Evolutionary conservation across 2,888 invertebrate species (phyloP).

Genomic region (Chymomyza procnemis): DNA sequence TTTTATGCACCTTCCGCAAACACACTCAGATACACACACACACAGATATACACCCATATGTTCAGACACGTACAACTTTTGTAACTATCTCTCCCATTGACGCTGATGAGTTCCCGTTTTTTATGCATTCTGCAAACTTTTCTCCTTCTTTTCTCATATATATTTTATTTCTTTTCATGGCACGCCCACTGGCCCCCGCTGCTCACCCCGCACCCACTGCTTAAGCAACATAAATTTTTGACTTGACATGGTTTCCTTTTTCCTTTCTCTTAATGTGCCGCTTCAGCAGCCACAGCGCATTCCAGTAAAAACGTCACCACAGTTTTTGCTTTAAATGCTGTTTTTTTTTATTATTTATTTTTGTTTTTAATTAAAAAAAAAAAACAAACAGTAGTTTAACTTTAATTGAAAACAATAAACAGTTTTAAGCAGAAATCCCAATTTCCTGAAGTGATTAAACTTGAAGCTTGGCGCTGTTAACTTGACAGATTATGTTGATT

Average conservation of each 20-base stretch:
- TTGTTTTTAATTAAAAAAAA: conserved; percentile 5
- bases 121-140: conserved; percentile 52
- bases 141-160: conserved; percentile 18
- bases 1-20: conserved; percentile 39
- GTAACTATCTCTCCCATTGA: conserved; percentile 12
- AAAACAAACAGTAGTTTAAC: not conserved
- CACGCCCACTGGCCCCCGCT: conserved; percentile 27
- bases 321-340: not conserved
- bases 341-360: not conserved
- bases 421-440: not conserved
- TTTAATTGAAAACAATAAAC: not conserved
- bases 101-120: conserved; percentile 18
- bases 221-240: conserved; percentile 49
- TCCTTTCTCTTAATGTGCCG: conserved; percentile 26
- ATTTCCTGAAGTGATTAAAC: not conserved
- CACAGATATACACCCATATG: conserved; percentile 15
- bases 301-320: not conserved
- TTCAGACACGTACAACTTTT: not conserved
- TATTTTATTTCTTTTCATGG: conserved; percentile 39
- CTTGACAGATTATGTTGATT: not conserved
- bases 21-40: conserved; percentile 9
- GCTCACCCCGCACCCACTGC: conserved; percentile 24
- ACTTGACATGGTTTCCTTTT: conserved; percentile 66
- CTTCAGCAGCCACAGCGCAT: not conserved
- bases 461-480: too few relatives aligned